Percentiles rank a stretch among this genome's conserved stretches.
These are phyloP conservation scores for Aphelinus certus DNA, from an alignment of 1,140 invertebrate species.

Conservation along the genomic window DNA sequence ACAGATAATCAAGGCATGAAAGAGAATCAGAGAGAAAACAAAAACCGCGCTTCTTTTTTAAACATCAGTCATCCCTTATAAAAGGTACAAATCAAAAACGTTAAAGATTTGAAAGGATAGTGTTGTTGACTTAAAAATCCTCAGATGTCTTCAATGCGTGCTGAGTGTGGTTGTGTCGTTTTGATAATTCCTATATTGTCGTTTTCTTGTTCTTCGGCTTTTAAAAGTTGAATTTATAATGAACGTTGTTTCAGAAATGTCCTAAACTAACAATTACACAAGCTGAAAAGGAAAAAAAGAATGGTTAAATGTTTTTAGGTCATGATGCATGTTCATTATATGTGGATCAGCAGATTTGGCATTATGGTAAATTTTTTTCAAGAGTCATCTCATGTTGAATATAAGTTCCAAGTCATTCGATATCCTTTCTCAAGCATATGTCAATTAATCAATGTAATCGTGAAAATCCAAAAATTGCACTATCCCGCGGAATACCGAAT, in stretches of 20 bases:
- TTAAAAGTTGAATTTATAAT: constrained; percentile 69
- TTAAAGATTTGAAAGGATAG: constrained; percentile 62
- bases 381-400: background rate
- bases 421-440: too few relatives aligned
- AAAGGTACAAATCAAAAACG: constrained; percentile 62
- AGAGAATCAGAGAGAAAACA: constrained; percentile 29
- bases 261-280: constrained; percentile 82
- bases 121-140: constrained; percentile 73
- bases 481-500: too few relatives aligned
- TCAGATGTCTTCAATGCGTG: constrained; percentile 92
- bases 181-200: constrained; percentile 64
- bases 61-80: constrained; percentile 59
- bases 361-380: constrained; percentile 1
- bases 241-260: constrained; percentile 68
- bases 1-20: constrained; percentile 49
- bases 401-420: too few relatives aligned
- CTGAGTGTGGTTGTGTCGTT: constrained; percentile 80
- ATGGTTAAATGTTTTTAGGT: background rate
- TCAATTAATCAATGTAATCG: too few relatives aligned
- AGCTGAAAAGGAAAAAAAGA: constrained; percentile 71
- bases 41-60: constrained; percentile 51
- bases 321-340: background rate
- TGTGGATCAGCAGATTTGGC: constrained; percentile 3
- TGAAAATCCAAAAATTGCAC: too few relatives aligned
- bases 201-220: constrained; percentile 65